A percentile compares a stretch with the other conserved stretches of the same genome.
Evolutionary conservation across 2,888 invertebrate genomes (phyloP).

Genomic region (Leucophora obtusa): DNA sequence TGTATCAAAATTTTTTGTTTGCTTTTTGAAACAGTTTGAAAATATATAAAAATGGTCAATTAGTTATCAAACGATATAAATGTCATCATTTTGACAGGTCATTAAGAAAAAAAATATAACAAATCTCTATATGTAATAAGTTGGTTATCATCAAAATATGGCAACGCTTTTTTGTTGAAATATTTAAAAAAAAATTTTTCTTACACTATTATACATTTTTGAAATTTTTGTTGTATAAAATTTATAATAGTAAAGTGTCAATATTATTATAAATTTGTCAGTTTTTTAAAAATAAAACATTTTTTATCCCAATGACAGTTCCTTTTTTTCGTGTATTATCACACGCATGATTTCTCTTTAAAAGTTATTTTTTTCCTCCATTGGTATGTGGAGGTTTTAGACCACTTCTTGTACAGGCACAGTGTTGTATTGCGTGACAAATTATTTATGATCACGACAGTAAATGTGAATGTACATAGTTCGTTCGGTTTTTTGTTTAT

Average conservation of each 20-base stretch:
- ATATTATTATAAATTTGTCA: slow-evolving; percentile 61
- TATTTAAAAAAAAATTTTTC: slow-evolving; percentile 16
- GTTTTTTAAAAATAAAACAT: slow-evolving; percentile 24
- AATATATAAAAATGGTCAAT: slow-evolving; percentile 11
- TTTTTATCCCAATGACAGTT: slow-evolving; percentile 39
- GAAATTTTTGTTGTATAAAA: slow-evolving; percentile 1
- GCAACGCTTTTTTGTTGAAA: neutral
- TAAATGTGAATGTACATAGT: slow-evolving; percentile 52
- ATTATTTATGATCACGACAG: slow-evolving; percentile 65
- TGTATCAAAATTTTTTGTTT: neutral
- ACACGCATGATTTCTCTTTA: slow-evolving; percentile 42
- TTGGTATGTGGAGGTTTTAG: neutral
- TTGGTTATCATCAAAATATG: slow-evolving; percentile 30
- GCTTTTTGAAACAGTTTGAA: neutral
- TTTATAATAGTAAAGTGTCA: slow-evolving; percentile 43
- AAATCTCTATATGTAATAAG: neutral
- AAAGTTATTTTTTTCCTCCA: neutral
- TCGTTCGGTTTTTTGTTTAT: neutral
- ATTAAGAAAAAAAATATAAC: neutral
- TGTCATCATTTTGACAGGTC: slow-evolving; percentile 41
- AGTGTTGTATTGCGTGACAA: slow-evolving; percentile 64
- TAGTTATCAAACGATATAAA: slow-evolving; percentile 28
- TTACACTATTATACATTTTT: neutral
- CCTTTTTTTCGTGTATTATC: slow-evolving; percentile 29
- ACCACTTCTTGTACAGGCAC: slow-evolving; percentile 1